These are phyloP conservation scores for Lytechinus variegatus DNA, from an alignment of 35 echinoderm and acorn worm species.

Conservation along the genomic window DNA sequence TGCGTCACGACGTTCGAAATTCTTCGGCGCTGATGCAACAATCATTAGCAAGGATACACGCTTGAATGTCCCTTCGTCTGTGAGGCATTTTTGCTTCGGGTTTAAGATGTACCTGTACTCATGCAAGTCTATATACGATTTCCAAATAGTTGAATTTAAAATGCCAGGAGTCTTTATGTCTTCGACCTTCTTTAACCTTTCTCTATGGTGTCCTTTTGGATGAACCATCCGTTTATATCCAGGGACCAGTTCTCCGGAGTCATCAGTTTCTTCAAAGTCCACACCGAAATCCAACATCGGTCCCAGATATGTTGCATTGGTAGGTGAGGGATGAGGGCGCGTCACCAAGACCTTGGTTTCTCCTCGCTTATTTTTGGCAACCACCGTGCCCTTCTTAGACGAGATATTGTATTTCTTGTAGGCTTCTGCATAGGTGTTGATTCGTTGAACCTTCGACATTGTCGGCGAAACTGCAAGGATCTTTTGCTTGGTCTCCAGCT, in stretches of 20 bases:
- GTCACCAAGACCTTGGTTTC: constrained; percentile 39
- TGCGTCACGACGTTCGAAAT: constrained; percentile 40
- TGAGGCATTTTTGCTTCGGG: constrained; percentile 30
- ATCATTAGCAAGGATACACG: constrained; percentile 47
- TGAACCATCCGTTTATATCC: not conserved
- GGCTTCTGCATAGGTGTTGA: not conserved
- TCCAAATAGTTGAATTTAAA: constrained; percentile 20
- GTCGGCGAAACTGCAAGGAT: not conserved
- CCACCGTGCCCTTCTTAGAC: constrained; percentile 5
- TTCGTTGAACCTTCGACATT: not conserved
- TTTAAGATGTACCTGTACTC: constrained; percentile 62
- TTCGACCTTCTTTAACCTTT: not conserved
- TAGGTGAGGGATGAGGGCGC: not conserved
- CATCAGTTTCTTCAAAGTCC: not conserved
- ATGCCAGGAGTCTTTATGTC: not conserved
- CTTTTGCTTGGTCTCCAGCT: not conserved
- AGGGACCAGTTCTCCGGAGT: not conserved
- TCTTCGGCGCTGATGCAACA: constrained; percentile 46
- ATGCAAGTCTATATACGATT: constrained; percentile 52
- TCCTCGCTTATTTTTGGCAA: constrained; percentile 32
- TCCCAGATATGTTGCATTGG: not conserved
- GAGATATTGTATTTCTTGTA: constrained; percentile 48
- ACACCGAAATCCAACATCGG: not conserved
- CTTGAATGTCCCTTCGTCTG: not conserved
- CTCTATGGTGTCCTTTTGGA: not conserved